A percentile compares a stretch with the other conserved stretches of the same genome.
Evolutionary conservation across 2,113 vertebrate genomes (phyloP).

Genomic region (Sciurus niger): DNA sequence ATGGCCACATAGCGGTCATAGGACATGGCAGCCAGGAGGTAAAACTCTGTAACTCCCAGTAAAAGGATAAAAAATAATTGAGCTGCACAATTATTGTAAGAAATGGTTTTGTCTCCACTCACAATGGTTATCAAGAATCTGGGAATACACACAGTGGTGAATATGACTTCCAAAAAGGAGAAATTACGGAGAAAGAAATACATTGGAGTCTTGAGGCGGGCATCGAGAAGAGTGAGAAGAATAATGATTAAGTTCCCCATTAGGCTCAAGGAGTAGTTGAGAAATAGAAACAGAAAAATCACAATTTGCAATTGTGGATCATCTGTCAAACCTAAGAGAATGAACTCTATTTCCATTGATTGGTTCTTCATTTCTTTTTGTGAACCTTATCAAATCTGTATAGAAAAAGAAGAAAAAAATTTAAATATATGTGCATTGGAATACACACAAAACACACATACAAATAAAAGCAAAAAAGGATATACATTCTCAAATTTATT

Average conservation of each 20-base stretch:
- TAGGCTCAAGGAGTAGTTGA: constrained; percentile 57
- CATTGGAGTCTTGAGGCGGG: constrained; percentile 46
- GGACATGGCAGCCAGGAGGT: constrained; percentile 59
- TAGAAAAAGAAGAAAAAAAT: neutral
- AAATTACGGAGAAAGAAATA: constrained; percentile 64
- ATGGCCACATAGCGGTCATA: constrained; percentile 58
- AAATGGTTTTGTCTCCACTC: constrained; percentile 65
- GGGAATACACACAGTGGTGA: constrained; percentile 64
- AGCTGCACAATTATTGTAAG: constrained; percentile 54
- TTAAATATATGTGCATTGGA: neutral
- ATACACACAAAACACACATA: neutral
- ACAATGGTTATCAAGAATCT: constrained; percentile 59
- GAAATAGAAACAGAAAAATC: constrained; percentile 70
- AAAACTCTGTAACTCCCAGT: constrained; percentile 66
- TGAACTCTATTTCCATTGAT: constrained; percentile 57
- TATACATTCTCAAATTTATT: neutral
- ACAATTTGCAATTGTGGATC: constrained; percentile 42
- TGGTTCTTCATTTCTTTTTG: constrained; percentile 61
- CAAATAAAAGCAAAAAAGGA: neutral
- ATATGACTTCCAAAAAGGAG: constrained; percentile 64
- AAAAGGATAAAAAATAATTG: constrained; percentile 70
- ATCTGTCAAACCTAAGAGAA: constrained; percentile 70
- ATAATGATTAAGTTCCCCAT: constrained; percentile 59
- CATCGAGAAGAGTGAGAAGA: constrained; percentile 54
- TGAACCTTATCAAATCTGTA: neutral